These are phyloP conservation scores for Subacronicta megacephala DNA, from an alignment of 2,888 invertebrate species.

Conservation along the genomic window DNA sequence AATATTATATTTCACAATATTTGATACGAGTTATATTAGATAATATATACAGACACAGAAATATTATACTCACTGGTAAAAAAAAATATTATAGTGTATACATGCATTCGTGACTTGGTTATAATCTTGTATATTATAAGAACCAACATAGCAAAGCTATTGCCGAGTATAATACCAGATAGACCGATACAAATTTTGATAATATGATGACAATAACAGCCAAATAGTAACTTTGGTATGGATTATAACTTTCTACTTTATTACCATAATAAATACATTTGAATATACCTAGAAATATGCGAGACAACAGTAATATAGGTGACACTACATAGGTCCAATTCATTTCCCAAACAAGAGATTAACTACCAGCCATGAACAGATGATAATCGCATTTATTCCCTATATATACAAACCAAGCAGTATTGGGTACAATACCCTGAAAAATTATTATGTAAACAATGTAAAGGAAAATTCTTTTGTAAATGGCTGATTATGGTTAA, in stretches of 20 bases:
- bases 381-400: constrained; percentile 53
- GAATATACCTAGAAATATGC: constrained; percentile 60
- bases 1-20: constrained; percentile 49
- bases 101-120: not conserved
- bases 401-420: constrained; percentile 67
- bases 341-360: constrained; percentile 46
- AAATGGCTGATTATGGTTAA: constrained; percentile 27
- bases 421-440: constrained; percentile 57
- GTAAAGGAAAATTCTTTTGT: constrained; percentile 23
- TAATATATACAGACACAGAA: constrained; percentile 50
- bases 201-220: constrained; percentile 68
- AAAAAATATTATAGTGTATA: constrained; percentile 11
- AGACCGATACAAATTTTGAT: constrained; percentile 64
- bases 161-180: constrained; percentile 46
- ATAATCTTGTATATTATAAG: constrained; percentile 1
- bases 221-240: constrained; percentile 76
- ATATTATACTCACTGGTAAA: constrained; percentile 51
- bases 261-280: constrained; percentile 60
- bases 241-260: constrained; percentile 61
- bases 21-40: constrained; percentile 45
- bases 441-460: constrained; percentile 26
- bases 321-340: constrained; percentile 57
- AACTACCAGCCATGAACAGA: constrained; percentile 49
- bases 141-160: constrained; percentile 23
- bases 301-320: constrained; percentile 56